Base-by-base conservation (phyloP, 2,797 vertebrate genomes). In the Ceryle rudis region DNA sequence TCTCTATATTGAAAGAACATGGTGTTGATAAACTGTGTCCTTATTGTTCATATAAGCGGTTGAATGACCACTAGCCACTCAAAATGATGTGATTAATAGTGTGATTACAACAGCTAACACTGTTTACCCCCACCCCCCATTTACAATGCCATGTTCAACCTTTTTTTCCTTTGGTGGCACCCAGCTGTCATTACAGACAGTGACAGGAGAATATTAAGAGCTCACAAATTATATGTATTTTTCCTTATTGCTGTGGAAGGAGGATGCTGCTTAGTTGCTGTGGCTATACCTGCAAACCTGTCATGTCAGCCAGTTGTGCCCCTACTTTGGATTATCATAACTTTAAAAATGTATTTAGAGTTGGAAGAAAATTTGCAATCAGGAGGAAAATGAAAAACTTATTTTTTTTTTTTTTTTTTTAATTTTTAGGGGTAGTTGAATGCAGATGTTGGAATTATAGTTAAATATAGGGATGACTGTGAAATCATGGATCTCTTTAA, bases 101-200 rank as follows among this genome's bases (percentile, higher is more conserved):
- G 74, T 86, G 89, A 91, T 96, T 95, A 92, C 90, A 94, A 62
- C 86, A 96, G 85, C 93, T 94, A 96, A 87, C 85, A 73, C 72
- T 49, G 29, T 41, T 94, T 81, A 60, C 37, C 66, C 47, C 47
- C 61, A 39, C 55, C 69, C 44, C n/a, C 79, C 79, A 37, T 83
- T 91, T 79, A 91, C 69, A 94, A 57, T 90, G 49, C 81, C 69
- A 57, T 94, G 86, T 94, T 94, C 73, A 52, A 31, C 55, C 42
- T 83, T 84, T 97, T 96, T 94, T 54, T n/a, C 41, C 41, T 85
- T 86, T 67, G 82, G 55, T 78, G 65, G 58, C 94, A 84, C 46
- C 49, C 66, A 89, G 80, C 83, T 94, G 73, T 94, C 69, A 54
- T 71, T 72, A 80, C 44, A 52, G 75, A 57, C 25, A 89, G 33